Base-by-base conservation (phyloP, 1,140 invertebrate genomes). In the Brachionus paranguensis region DNA sequence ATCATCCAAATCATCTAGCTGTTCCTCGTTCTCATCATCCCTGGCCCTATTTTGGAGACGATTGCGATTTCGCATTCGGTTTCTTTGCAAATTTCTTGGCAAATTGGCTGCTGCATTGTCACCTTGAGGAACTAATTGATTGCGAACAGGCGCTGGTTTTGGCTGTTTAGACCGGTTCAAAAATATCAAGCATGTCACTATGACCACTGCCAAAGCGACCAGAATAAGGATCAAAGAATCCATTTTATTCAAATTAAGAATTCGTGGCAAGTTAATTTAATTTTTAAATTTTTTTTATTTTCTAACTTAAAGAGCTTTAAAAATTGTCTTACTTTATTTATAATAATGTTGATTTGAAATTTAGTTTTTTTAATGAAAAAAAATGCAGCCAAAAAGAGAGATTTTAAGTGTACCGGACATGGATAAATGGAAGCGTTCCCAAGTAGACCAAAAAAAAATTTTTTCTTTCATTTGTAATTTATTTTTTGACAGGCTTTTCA, bases 351-450 rank as follows among this genome's bases (percentile, higher is more conserved):
- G 3, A 50, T 76, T 76, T 50, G 24, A 64, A 81, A 64, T 55
- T 53, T 6, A 24, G 29, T 78, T 65, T 65, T 68, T 68, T 68
- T 10, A n/a, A 8, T 27, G 20, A 50, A 37, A 4, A 10, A 64
- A 60, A 14, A 84, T 92, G 24, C 89, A 91, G 47, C 93, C 94
- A 27, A 91, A 91, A 85, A 94, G 93, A 88, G 91, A 91, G 64
- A 92, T 96, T 4, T 92, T 93, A 89, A 89, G 88, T 47, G 90
- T 92, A 8, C 90, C 89, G 29, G 94, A 95, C 87, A 93, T 96
- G 92, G 88, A 89, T 45, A 89, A 92, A 83, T 96, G 94, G 94
- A 92, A 94, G 86, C 93, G 93, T 86, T 95, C 94, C 1, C 93
- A 94, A 88, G 94, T 94, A 85, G 85, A 64, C 64, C 1, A 1